Evolutionary conservation across 2,888 invertebrate species (phyloP), one percentile per base, ranked within the genome.

Genomic region (Eilema sororculum): DNA sequence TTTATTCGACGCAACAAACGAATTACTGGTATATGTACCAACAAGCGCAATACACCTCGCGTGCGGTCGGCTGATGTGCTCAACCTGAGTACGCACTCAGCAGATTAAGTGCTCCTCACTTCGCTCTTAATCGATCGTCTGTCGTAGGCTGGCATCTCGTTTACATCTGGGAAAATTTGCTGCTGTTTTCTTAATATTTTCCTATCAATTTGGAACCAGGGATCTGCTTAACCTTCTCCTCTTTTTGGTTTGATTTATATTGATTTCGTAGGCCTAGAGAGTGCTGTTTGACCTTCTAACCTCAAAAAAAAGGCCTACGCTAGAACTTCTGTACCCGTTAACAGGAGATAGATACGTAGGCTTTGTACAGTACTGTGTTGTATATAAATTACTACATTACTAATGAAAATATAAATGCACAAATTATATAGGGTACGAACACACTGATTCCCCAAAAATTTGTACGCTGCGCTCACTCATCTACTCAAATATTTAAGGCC

Each of bases 61-160:
- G 69, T 79, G 81, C 74, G 80, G 80, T 78, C 63, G 76, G 74
- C 73, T 76, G 78, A 67, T 76, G 76, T 70, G 77, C 81, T 81
- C 81, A 74, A 77, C 80, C 79, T 72, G 78, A 80, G 82, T 75
- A 79, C 79, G 82, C 86, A 84, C 86, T 87, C 84, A 83, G 67
- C 75, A 81, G 85, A 86, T 86, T 85, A 86, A 84, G 84, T 77
- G 78, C 79, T 81, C 67, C 78, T 77, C 77, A 62, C 67, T 71
- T 63, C 67, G 72, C 79, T 81, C 84, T 80, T 82, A 80, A 80
- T 83, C 80, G 82, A 81, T 83, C 78, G 30, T 28, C 56, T 63
- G 52, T 64, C 9, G 41, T 70, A 70, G 62, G 57, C 25, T 62
- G 30, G 3, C 28, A 65, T 37, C 13, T 65, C 37, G 33, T 64